These are phyloP conservation scores for Helicoverpa zea DNA, from an alignment of 1,140 invertebrate species.

Conservation along the genomic window DNA sequence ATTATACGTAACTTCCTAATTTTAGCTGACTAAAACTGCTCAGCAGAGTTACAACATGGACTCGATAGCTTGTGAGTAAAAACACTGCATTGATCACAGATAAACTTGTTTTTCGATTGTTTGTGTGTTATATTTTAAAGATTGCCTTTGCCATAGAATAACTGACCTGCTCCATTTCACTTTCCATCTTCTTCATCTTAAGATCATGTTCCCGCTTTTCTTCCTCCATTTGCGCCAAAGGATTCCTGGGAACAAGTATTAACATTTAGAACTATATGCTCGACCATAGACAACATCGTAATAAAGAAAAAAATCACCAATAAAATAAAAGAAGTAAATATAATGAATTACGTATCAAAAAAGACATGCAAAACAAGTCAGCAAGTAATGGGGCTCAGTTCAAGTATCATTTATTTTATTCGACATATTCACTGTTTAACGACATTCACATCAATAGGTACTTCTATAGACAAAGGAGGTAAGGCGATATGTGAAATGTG, in stretches of 20 bases:
- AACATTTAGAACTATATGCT: slow-evolving; percentile 8
- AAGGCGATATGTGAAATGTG: slow-evolving; percentile 38
- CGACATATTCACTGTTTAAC: slow-evolving; percentile 14
- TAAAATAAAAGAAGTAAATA: slow-evolving; percentile 17
- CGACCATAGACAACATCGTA: not conserved
- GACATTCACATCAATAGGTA: slow-evolving; percentile 22
- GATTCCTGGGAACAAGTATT: slow-evolving; percentile 92
- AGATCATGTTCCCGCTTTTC: slow-evolving; percentile 98
- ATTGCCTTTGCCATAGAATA: not conserved
- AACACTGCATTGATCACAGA: too few species aligned
- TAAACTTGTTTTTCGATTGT: too few species aligned
- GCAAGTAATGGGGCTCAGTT: not conserved
- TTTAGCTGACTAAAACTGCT: too few species aligned
- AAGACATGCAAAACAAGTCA: slow-evolving; percentile 27
- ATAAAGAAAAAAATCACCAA: not conserved
- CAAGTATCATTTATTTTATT: not conserved
- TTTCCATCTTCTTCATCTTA: slow-evolving; percentile 99
- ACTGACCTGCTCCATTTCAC: slow-evolving; percentile 97
- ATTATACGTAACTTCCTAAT: too few species aligned
- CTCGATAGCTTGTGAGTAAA: too few species aligned
- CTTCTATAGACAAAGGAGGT: slow-evolving; percentile 18
- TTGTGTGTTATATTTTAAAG: too few species aligned
- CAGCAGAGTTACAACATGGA: too few species aligned
- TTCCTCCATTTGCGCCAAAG: slow-evolving; percentile 98
- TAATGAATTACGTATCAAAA: not conserved